Evolutionary conservation across 1,140 invertebrate species (phyloP).

Genomic region (Fopius arisanus): DNA sequence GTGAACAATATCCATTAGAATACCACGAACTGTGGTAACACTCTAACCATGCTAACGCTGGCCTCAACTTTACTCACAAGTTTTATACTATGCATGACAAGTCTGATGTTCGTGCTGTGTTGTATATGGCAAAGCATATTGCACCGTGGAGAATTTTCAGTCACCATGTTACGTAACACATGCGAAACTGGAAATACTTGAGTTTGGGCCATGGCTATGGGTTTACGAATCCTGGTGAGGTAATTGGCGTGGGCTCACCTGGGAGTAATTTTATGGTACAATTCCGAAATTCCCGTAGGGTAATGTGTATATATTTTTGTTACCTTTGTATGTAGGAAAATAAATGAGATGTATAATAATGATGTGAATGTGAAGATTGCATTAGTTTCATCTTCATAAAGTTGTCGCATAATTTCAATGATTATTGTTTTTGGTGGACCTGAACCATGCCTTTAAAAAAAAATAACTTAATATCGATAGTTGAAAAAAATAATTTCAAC

Average conservation of each 20-base stretch:
- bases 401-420: too few species aligned
- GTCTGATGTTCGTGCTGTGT: not conserved
- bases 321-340: not conserved
- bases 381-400: not conserved
- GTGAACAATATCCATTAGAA: conserved; percentile 1
- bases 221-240: conserved; percentile 16
- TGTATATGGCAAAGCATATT: not conserved
- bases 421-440: too few species aligned
- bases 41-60: not conserved
- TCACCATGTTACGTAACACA: not conserved
- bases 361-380: not conserved
- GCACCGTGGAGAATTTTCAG: conserved; percentile 22
- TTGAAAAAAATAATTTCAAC: too few species aligned
- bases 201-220: not conserved
- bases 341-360: not conserved
- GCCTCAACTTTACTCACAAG: not conserved
- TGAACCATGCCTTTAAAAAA: too few species aligned
- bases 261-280: conserved; percentile 14
- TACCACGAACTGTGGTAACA: not conserved
- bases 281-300: not conserved
- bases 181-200: not conserved
- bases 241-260: conserved; percentile 20
- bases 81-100: conserved; percentile 11
- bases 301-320: not conserved
- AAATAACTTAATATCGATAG: too few species aligned